These are phyloP conservation scores for Orussus abietinus DNA, from an alignment of 1,140 invertebrate species.

Conservation along the genomic window DNA sequence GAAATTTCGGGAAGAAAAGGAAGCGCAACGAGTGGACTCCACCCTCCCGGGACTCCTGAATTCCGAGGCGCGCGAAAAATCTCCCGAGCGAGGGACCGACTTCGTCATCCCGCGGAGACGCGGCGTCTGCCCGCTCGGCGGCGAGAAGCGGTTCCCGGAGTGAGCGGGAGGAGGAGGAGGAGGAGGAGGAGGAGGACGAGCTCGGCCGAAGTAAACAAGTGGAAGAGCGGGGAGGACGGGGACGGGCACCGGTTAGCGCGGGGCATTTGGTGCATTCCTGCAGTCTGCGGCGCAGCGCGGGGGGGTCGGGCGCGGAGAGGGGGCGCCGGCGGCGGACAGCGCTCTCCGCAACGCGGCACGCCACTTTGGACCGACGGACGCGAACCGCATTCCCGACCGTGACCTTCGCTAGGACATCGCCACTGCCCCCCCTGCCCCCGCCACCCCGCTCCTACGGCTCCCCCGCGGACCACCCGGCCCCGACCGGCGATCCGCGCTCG, in stretches of 20 bases:
- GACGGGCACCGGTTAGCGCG: conserved; percentile 33
- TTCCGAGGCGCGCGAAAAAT: no score
- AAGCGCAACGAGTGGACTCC: conserved; percentile 15
- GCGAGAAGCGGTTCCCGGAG: background rate
- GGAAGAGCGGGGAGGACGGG: conserved; percentile 23
- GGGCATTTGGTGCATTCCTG: conserved; percentile 47
- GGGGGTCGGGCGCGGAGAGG: background rate
- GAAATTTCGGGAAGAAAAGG: conserved; percentile 17
- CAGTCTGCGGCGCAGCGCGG: conserved; percentile 31
- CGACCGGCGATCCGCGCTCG: conserved; percentile 1
- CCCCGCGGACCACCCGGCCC: background rate
- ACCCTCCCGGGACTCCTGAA: no score
- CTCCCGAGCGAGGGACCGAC: no score
- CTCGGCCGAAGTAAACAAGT: conserved; percentile 43
- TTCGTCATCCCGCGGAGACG: no score
- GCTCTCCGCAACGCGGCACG: conserved; percentile 33
- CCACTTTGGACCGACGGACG: conserved; percentile 45
- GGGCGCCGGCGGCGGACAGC: conserved; percentile 8
- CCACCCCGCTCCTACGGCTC: background rate
- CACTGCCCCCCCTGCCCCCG: conserved; percentile 40
- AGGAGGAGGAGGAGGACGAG: conserved; percentile 10
- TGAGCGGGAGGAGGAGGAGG: conserved; percentile 9
- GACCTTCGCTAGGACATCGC: conserved; percentile 57
- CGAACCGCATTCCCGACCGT: conserved; percentile 54
- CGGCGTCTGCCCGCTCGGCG: background rate